Conservation (phyloP, 1,140 invertebrate genomes). For the Eupristina koningsbergeri region DNA sequence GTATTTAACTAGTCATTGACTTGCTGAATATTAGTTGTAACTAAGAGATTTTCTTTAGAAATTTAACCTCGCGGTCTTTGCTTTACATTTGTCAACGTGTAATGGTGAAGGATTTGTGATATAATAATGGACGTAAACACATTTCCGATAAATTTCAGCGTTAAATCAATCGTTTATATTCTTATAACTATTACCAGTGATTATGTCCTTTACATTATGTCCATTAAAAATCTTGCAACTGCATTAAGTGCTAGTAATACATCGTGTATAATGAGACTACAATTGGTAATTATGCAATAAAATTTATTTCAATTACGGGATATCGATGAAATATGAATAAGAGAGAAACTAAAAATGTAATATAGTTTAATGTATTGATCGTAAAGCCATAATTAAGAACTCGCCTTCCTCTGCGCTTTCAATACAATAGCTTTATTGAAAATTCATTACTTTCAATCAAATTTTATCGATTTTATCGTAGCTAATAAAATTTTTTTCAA, state of each 20-base stretch:
- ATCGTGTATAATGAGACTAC: background rate
- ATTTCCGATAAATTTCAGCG: background rate
- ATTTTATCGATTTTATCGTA: constrained; percentile 24
- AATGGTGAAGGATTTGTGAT: background rate
- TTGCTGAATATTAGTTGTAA: constrained; percentile 14
- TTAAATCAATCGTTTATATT: background rate
- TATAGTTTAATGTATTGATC: background rate
- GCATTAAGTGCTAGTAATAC: background rate
- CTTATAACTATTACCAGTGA: too few relatives aligned
- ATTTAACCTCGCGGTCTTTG: background rate
- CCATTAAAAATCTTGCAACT: background rate
- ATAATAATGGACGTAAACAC: background rate
- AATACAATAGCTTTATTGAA: constrained; percentile 12
- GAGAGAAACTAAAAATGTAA: background rate
- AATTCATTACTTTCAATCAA: constrained; percentile 31
- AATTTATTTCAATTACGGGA: background rate
- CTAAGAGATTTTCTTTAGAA: constrained; percentile 6
- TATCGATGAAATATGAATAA: background rate
- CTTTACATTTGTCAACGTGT: background rate
- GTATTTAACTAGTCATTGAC: constrained; percentile 13
- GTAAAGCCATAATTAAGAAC: background rate
- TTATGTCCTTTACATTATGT: too few relatives aligned
- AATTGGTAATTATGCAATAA: background rate
- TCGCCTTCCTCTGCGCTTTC: background rate
- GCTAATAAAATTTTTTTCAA: background rate